Percentiles rank a stretch among this genome's conserved stretches.
These are phyloP conservation scores for Mastigias papua DNA, from an alignment of 30 jellyfish, hydroid and myxozoan genomes.

Conservation along the genomic window DNA sequence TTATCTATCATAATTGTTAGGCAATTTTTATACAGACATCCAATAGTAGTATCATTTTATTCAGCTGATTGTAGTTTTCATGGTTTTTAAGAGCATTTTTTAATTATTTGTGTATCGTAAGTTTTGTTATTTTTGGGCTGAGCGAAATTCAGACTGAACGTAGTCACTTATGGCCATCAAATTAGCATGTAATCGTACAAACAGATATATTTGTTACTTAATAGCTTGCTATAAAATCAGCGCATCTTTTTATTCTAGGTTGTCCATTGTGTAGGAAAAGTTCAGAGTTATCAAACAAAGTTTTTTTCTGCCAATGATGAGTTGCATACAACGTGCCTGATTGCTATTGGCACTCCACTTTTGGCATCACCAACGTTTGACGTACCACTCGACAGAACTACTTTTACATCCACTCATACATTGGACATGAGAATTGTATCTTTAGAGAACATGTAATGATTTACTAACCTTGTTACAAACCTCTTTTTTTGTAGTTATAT, in stretches of 20 bases:
- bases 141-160: too few species aligned
- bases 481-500: not conserved
- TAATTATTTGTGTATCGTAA: too few species aligned
- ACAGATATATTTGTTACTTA: too few species aligned
- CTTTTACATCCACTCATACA: slow-evolving; percentile 90
- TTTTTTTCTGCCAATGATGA: slow-evolving; percentile 58
- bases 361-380: slow-evolving; percentile 87
- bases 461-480: not conserved
- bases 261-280: slow-evolving; percentile 93
- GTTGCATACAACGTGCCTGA: slow-evolving; percentile 72
- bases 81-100: too few species aligned
- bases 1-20: too few species aligned
- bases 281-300: slow-evolving; percentile 84
- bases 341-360: slow-evolving; percentile 92
- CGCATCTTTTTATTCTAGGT: slow-evolving; percentile 58
- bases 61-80: too few species aligned
- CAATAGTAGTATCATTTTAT: too few species aligned
- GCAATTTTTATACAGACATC: too few species aligned
- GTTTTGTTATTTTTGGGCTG: too few species aligned
- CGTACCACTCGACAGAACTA: slow-evolving; percentile 82
- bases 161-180: too few species aligned
- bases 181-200: too few species aligned
- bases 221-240: not conserved
- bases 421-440: slow-evolving; percentile 81
- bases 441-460: slow-evolving; percentile 79